Percentiles rank a stretch among this genome's conserved stretches.
Evolutionary conservation across 1,140 invertebrate genomes (phyloP).

Genomic region (Diachasmimorpha longicaudata): DNA sequence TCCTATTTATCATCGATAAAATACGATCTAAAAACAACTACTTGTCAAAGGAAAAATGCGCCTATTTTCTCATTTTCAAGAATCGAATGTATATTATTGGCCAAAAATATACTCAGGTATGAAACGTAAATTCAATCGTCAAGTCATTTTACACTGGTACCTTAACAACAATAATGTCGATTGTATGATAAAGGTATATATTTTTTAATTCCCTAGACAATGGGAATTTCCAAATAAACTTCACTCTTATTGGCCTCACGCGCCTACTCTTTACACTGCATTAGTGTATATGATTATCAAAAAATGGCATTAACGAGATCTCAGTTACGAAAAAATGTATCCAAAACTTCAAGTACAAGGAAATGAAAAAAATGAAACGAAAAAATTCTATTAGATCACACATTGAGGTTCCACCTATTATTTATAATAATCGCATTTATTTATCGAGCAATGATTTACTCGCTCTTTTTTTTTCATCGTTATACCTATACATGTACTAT

Average conservation of each 20-base stretch:
- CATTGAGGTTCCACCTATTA: conserved; percentile 34
- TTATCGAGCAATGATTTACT: conserved; percentile 27
- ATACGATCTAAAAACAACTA: neutral
- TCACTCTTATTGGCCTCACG: neutral
- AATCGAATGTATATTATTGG: neutral
- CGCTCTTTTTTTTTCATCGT: conserved; percentile 20
- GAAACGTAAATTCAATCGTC: neutral
- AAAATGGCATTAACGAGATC: conserved; percentile 49
- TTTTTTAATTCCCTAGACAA: neutral
- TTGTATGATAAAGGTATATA: neutral
- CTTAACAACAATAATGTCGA: conserved; percentile 2
- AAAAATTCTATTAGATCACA: conserved; percentile 34
- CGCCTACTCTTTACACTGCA: neutral
- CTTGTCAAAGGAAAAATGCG: neutral
- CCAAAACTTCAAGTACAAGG: neutral
- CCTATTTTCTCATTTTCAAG: neutral
- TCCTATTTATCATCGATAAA: neutral
- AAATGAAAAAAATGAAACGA: neutral
- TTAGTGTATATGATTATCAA: conserved; percentile 31
- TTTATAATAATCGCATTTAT: conserved; percentile 32
- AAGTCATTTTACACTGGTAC: neutral
- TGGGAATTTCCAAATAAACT: neutral
- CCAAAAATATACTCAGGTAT: conserved; percentile 1
- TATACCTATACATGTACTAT: conserved; percentile 39
- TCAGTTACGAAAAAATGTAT: conserved; percentile 29